Evolutionary conservation across 2,797 vertebrate genomes (phyloP), one percentile per base, ranked within the genome.

Genomic region (Lophius americanus): DNA sequence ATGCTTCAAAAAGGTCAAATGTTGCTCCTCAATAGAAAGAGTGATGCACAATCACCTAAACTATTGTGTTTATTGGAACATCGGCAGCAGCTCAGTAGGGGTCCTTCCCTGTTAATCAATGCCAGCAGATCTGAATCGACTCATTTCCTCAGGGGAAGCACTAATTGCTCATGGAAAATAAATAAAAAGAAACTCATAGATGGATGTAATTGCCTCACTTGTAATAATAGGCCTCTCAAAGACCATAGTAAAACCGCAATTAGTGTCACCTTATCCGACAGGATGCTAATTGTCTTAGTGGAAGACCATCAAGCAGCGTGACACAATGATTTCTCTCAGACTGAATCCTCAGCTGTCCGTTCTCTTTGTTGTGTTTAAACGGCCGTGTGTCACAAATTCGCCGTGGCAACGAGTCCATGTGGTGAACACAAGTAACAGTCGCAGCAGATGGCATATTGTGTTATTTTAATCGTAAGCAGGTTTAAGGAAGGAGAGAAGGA

Each of bases 391-490:
- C 74, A 60, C 37, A 67, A 73, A 70, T 70, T 53, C 78, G 47
- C 35, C 35, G 32, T 39, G 50, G 56, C 7, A 71, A 41, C 23
- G 44, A 66, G 52, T 49, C 70, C 84, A 87, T 85, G 67, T 86
- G 85, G 69, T 33, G 64, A 48, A 76, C 86, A 85, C 51, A 80
- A 60, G 49, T 41, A 42, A 54, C 53, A 10, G 38, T 44, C 10
- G 1, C 49, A 55, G 14, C 55, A 47, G 48, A 39, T 9, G 48
- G 57, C 64, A 33, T 48, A 55, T 10, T 60, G 23, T 51, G 52
- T 81, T 82, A 74, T 60, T 71, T 59, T 64, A 81, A 76, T 68
- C 42, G 51, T 41, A n/a, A 63, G 59, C 59, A 79, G 71, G 43
- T 14, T 14, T 6, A 7, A 23, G 23, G 60, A 51, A 60, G 51